Evolutionary conservation across 2,113 vertebrate species (phyloP).

Genomic region (Myotis davidii): DNA sequence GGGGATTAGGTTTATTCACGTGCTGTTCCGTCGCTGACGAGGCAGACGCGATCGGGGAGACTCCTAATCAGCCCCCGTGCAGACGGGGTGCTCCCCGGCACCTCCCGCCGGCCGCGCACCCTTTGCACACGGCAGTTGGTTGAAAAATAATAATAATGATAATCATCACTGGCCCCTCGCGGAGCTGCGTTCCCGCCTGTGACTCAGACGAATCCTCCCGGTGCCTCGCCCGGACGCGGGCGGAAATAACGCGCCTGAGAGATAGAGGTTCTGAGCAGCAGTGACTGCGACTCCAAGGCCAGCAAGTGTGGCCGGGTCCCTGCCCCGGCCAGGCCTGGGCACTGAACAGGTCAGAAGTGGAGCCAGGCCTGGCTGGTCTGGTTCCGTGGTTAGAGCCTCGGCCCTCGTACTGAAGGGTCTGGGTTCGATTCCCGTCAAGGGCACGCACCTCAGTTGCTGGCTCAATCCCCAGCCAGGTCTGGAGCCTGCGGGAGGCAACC

Average conservation of each 20-base stretch:
- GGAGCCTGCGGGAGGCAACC: too few species aligned
- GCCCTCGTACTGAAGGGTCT: too few species aligned
- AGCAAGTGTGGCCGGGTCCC: too few species aligned
- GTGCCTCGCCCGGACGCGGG: slow-evolving; percentile 41
- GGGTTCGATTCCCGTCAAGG: too few species aligned
- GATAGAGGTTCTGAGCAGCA: background rate
- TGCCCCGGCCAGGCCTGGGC: background rate
- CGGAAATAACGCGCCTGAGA: background rate
- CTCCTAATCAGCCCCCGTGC: slow-evolving; percentile 95
- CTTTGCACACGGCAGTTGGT: slow-evolving; percentile 73
- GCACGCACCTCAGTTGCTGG: too few species aligned
- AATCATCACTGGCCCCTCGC: slow-evolving; percentile 59
- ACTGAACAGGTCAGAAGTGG: background rate
- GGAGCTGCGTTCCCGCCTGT: background rate
- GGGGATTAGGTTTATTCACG: slow-evolving; percentile 96
- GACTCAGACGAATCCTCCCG: background rate
- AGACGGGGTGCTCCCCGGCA: slow-evolving; percentile 82
- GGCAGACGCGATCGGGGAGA: slow-evolving; percentile 87
- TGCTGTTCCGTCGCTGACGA: slow-evolving; percentile 90
- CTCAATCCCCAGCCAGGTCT: too few species aligned
- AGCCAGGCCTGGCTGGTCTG: too few species aligned
- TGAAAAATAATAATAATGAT: slow-evolving; percentile 70
- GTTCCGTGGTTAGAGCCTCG: too few species aligned
- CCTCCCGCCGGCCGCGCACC: slow-evolving; percentile 65
- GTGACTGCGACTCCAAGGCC: background rate